Evolutionary conservation across 2,113 vertebrate species (phyloP).

Genomic region (Philantomba maxwellii): DNA sequence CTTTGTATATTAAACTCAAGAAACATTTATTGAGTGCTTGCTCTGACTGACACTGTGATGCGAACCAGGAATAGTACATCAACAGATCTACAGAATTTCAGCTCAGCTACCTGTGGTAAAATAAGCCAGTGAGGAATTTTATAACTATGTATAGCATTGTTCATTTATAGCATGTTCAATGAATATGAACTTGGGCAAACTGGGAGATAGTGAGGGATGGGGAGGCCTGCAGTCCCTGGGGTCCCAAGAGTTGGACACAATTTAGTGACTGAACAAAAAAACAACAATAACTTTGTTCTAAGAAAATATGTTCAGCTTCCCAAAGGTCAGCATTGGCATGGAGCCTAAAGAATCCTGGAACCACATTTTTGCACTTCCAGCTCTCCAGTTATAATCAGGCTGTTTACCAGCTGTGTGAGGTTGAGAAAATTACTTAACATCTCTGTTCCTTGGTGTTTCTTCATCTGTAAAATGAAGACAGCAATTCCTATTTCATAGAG

Average conservation of each 20-base stretch:
- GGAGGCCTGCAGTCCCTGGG: not conserved
- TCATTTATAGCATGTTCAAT: not conserved
- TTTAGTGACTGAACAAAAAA: not conserved
- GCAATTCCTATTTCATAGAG: not conserved
- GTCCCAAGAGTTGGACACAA: not conserved
- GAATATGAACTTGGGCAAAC: not conserved
- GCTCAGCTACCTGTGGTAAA: not conserved
- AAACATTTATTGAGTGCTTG: not conserved
- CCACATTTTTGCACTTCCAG: not conserved
- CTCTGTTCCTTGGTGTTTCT: not conserved
- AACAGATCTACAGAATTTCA: not conserved
- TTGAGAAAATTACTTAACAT: not conserved
- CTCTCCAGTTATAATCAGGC: not conserved
- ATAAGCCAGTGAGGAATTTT: not conserved
- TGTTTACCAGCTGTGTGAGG: not conserved
- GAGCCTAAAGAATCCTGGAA: not conserved
- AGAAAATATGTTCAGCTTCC: not conserved
- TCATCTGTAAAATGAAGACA: not conserved
- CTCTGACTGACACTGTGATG: not conserved
- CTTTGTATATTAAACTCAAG: not conserved
- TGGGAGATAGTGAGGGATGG: not conserved
- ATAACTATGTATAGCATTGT: not conserved
- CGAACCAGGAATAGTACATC: not conserved
- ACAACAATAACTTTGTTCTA: not conserved
- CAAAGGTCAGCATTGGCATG: not conserved